phyloP scores from a whole-genome alignment of 2,113 vertebrate species.

The Rhombomys opimus region DNA sequence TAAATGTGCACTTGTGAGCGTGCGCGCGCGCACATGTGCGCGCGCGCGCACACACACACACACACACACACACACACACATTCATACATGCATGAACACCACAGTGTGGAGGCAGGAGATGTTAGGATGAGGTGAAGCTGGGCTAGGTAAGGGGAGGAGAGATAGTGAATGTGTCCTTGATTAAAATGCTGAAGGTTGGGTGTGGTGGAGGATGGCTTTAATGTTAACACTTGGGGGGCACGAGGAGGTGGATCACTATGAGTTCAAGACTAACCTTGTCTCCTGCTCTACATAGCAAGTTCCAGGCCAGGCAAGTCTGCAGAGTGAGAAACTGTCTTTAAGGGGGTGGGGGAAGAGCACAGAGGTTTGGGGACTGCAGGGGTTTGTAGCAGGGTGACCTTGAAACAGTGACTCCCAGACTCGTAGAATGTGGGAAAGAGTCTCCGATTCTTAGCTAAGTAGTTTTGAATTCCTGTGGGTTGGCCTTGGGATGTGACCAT shows the following conservation, averaged over 20 bases:
- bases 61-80: no score
- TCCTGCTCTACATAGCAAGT: not conserved
- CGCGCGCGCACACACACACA: no score
- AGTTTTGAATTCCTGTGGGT: conserved; percentile 41
- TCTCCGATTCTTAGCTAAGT: not conserved
- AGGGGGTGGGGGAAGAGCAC: not conserved
- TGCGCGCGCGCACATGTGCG: no score
- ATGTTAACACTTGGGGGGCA: not conserved
- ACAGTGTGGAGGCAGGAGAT: not conserved
- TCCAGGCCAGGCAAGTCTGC: not conserved
- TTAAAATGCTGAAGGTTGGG: not conserved
- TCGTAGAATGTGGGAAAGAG: conserved; percentile 17
- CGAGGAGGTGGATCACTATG: not conserved
- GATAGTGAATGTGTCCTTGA: not conserved
- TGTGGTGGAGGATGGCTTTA: not conserved
- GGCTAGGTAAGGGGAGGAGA: not conserved
- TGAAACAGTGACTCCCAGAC: not conserved
- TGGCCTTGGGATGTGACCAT: not conserved
- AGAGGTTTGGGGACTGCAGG: not conserved
- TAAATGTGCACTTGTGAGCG: no score
- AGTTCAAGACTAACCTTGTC: not conserved
- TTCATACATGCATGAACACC: not conserved
- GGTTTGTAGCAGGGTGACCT: conserved; percentile 31
- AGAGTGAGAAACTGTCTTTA: not conserved
- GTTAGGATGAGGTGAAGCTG: not conserved